These are phyloP conservation scores for Calameuta pallipes DNA, from an alignment of 2,888 invertebrate species.

Conservation along the genomic window DNA sequence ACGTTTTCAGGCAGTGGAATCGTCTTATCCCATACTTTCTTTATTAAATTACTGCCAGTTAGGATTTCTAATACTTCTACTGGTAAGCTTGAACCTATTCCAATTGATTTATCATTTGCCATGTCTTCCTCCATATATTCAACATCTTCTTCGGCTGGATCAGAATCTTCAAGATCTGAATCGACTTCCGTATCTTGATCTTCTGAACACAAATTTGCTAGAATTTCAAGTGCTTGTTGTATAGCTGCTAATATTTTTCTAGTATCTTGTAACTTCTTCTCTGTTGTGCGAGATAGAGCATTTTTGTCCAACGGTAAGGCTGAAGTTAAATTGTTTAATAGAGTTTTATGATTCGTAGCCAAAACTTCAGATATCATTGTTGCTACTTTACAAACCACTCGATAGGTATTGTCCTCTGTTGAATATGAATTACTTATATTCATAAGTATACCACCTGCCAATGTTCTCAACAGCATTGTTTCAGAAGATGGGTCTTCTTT, in stretches of 20 bases:
- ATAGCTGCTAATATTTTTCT: conserved; percentile 75
- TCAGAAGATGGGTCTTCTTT: conserved; percentile 67
- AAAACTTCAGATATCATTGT: conserved; percentile 69
- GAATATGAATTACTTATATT: conserved; percentile 64
- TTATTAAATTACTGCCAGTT: conserved; percentile 70
- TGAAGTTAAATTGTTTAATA: conserved; percentile 68
- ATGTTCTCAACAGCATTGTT: conserved; percentile 68
- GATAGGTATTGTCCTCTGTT: conserved; percentile 31
- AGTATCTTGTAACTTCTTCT: conserved; percentile 68
- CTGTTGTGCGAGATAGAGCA: conserved; percentile 65
- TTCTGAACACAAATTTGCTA: conserved; percentile 77
- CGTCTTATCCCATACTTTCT: conserved; percentile 72
- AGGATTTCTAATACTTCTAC: conserved; percentile 73
- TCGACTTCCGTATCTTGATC: conserved; percentile 67
- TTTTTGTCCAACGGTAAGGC: conserved; percentile 67
- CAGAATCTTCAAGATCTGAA: conserved; percentile 65
- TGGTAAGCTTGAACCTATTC: conserved; percentile 68
- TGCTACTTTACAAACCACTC: conserved; percentile 67
- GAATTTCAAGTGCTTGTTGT: conserved; percentile 76
- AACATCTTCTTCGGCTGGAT: conserved; percentile 60
- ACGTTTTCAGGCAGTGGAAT: conserved; percentile 70
- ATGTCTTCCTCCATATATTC: conserved; percentile 55
- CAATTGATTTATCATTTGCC: conserved; percentile 50
- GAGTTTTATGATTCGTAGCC: conserved; percentile 69
- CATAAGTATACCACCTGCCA: conserved; percentile 72